A percentile compares a stretch with the other conserved stretches of the same genome.
Evolutionary conservation across 2,113 vertebrate species (phyloP).

Genomic region (Ia io): DNA sequence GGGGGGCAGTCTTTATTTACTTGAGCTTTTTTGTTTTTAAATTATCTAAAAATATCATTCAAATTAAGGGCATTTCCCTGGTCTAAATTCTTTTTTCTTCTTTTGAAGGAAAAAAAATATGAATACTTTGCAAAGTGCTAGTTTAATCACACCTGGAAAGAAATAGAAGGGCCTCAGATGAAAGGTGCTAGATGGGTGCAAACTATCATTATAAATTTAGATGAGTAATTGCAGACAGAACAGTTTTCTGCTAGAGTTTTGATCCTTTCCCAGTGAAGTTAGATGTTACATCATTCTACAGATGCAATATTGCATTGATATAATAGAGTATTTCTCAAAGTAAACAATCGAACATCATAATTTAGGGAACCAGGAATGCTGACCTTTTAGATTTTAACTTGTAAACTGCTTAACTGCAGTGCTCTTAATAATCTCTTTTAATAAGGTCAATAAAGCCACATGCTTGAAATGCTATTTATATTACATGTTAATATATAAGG

Average conservation of each 20-base stretch:
- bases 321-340: slow-evolving; percentile 42
- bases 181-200: neutral
- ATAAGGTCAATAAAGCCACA: neutral
- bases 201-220: slow-evolving; percentile 47
- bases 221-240: slow-evolving; percentile 40
- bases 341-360: neutral
- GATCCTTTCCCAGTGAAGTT: slow-evolving; percentile 33
- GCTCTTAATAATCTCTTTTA: neutral
- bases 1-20: neutral
- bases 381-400: neutral
- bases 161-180: slow-evolving; percentile 21
- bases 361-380: slow-evolving; percentile 11
- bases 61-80: neutral
- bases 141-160: slow-evolving; percentile 40
- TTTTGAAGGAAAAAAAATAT: neutral
- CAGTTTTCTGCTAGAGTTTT: slow-evolving; percentile 7
- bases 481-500: neutral
- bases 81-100: slow-evolving; percentile 13
- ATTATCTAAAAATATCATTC: neutral
- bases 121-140: neutral
- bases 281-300: slow-evolving; percentile 42
- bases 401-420: neutral
- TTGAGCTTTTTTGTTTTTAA: neutral
- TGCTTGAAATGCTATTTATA: slow-evolving; percentile 20
- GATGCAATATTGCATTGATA: slow-evolving; percentile 19